phyloP scores from a whole-genome alignment of 2,113 vertebrate genomes.

The Hippopotamus amphibius region DNA sequence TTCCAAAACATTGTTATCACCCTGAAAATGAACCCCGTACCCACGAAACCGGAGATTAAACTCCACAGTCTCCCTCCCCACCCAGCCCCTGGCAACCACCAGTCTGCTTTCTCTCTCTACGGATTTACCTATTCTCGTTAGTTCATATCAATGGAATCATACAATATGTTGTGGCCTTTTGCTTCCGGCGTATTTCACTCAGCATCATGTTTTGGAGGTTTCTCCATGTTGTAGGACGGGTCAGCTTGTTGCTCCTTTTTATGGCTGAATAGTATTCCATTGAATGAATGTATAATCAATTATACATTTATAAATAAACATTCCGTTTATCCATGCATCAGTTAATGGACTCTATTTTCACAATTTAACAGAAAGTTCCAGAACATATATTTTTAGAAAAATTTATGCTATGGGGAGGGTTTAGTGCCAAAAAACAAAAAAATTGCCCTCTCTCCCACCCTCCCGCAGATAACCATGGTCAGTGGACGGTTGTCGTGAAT shows the following conservation, averaged over 20 bases:
- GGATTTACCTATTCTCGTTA: not conserved
- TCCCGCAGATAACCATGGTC: not conserved
- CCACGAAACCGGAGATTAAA: not conserved
- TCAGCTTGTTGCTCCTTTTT: not conserved
- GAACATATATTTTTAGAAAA: not conserved
- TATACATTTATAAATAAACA: no score
- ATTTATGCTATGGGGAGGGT: not conserved
- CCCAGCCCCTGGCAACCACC: no score
- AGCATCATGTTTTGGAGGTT: not conserved
- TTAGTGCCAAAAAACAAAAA: not conserved
- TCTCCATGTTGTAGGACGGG: rapidly evolving
- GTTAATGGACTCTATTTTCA: not conserved
- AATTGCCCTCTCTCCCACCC: not conserved
- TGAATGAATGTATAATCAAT: not conserved
- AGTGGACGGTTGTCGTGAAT: not conserved
- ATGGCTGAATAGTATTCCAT: not conserved
- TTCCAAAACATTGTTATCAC: not conserved
- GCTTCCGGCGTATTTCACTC: not conserved
- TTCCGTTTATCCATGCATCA: not conserved
- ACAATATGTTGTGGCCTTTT: rapidly evolving
- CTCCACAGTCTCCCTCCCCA: not conserved
- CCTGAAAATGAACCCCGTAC: not conserved
- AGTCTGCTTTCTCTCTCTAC: not conserved
- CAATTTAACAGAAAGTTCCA: not conserved
- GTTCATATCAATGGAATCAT: not conserved